A percentile compares a stretch with the other conserved stretches of the same genome.
phyloP scores from a whole-genome alignment of 2,797 vertebrate species.

The Neomorphus geoffroyi region DNA sequence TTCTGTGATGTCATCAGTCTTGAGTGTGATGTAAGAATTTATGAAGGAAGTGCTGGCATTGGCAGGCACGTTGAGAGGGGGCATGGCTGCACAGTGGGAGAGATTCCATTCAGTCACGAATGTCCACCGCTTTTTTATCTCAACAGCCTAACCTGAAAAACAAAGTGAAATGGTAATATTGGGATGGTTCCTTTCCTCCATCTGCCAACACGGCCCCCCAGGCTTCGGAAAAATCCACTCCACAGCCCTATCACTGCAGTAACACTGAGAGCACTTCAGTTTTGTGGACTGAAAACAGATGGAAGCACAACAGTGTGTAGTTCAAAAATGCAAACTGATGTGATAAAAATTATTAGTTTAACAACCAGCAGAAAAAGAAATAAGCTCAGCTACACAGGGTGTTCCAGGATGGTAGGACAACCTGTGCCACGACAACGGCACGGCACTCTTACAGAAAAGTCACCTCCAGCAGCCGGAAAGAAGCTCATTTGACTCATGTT shows the following conservation, averaged over 20 bases:
- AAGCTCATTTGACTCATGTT: background rate
- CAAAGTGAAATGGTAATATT: conserved; percentile 6
- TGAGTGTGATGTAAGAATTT: conserved; percentile 77
- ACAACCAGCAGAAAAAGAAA: background rate
- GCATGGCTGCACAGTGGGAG: conserved; percentile 75
- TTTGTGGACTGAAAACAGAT: background rate
- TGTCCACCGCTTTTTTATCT: conserved; percentile 79
- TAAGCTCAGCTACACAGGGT: background rate
- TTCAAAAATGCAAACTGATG: background rate
- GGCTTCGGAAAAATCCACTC: background rate
- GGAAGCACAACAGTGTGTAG: rapidly evolving
- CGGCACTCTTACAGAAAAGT: rapidly evolving
- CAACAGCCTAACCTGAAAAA: conserved; percentile 82
- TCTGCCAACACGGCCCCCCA: background rate
- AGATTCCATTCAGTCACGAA: conserved; percentile 73
- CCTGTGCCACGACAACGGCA: rapidly evolving
- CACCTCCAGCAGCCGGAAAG: background rate
- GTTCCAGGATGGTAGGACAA: background rate
- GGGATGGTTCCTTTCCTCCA: background rate
- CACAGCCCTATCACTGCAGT: background rate
- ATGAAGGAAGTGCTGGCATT: conserved; percentile 81
- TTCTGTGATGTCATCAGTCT: conserved; percentile 76
- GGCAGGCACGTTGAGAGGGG: conserved; percentile 74
- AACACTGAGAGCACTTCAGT: background rate
- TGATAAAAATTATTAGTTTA: background rate